phyloP scores from a whole-genome alignment of 2,888 invertebrate species.

The Tillus elongatus region DNA sequence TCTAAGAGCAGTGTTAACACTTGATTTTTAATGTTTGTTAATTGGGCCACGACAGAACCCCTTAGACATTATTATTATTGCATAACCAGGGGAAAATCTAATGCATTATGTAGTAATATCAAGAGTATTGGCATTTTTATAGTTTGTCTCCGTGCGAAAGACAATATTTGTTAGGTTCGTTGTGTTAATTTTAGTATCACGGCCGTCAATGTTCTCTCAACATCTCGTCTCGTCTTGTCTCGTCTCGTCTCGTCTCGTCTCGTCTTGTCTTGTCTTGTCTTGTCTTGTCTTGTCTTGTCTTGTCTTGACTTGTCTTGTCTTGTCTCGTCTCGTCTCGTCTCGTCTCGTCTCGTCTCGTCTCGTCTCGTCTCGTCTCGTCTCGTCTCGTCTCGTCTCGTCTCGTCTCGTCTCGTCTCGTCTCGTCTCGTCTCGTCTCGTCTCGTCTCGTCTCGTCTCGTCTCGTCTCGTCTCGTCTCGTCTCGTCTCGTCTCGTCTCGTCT shows the following conservation, averaged over 20 bases:
- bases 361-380: slow-evolving; percentile 5
- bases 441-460: background rate
- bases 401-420: slow-evolving; percentile 1
- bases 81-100: too few species aligned
- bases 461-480: background rate
- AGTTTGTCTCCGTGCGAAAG: too few species aligned
- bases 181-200: too few species aligned
- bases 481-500: background rate
- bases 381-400: slow-evolving; percentile 4
- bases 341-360: background rate
- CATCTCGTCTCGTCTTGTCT: slow-evolving; percentile 11
- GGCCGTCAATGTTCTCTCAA: too few species aligned
- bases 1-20: too few species aligned
- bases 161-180: too few species aligned
- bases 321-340: background rate
- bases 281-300: slow-evolving; percentile 33
- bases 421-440: background rate
- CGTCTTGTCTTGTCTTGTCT: slow-evolving; percentile 30
- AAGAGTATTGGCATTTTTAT: too few species aligned
- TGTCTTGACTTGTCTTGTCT: slow-evolving; percentile 21
- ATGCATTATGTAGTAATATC: too few species aligned
- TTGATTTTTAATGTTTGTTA: too few species aligned
- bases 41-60: too few species aligned
- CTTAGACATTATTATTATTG: too few species aligned
- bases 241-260: slow-evolving; percentile 16